Evolutionary conservation across 2,113 vertebrate genomes (phyloP).

Genomic region (Lagopus leucura): DNA sequence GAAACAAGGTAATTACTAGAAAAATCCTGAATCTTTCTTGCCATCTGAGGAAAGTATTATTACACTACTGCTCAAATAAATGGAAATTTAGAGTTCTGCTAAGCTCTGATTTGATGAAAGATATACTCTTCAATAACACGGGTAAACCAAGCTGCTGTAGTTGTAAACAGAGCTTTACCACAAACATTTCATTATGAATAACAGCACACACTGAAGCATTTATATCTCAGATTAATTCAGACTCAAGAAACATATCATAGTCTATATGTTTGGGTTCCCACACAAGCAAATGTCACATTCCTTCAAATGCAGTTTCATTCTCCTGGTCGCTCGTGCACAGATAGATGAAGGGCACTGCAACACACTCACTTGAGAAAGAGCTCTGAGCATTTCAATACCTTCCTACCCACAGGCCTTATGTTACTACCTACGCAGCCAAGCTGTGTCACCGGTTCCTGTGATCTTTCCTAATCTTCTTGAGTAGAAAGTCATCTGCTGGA

Average conservation of each 20-base stretch:
- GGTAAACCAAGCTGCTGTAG: background rate
- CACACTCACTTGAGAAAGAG: background rate
- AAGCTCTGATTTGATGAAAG: background rate
- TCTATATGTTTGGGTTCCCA: background rate
- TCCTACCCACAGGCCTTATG: conserved; percentile 56
- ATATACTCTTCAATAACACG: background rate
- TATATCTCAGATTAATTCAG: background rate
- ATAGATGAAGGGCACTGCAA: background rate
- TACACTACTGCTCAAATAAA: background rate
- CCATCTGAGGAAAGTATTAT: background rate
- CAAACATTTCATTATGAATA: background rate
- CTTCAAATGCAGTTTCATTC: background rate
- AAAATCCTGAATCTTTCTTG: background rate
- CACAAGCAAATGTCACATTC: background rate
- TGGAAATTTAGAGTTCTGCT: background rate
- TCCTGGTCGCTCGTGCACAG: conserved; percentile 13
- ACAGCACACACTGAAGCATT: background rate
- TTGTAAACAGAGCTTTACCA: background rate
- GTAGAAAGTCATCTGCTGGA: background rate
- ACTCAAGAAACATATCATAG: background rate
- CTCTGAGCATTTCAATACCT: conserved; percentile 21
- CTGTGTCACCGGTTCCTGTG: background rate
- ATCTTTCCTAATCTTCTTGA: background rate
- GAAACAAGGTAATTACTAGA: conserved; percentile 1
- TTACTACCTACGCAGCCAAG: background rate